Evolutionary conservation across 2,888 invertebrate species (phyloP), one percentile per base, ranked within the genome.

Genomic region (Proisotoma minuta): DNA sequence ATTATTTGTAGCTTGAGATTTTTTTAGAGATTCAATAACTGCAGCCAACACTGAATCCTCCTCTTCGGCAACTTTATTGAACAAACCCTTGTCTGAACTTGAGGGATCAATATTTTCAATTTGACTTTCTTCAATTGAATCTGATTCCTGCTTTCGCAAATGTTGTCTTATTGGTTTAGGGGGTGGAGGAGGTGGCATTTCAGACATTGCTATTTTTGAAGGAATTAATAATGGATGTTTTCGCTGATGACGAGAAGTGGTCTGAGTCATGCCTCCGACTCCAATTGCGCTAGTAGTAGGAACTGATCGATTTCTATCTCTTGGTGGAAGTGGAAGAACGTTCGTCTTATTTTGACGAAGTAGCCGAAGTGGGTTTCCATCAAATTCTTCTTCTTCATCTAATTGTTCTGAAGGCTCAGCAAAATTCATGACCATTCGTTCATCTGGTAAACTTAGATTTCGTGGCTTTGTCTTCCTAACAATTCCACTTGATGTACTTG

Each of bases 161-260:
- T 61, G 54, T 24, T 68, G 67, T 48, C 67, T 20, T 39, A 56
- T 57, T 4, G 73, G 73, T 58, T 70, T 69, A n/a, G 70, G 72
- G 10, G 71, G 72, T 12, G 71, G 71, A 1, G 66, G 59, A 15
- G 67, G 71, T 5, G 70, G 68, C 40, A 62, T 63, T 5, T 52
- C 57, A 34, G 60, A 57, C 2, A 59, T 53, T 12, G 57, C 57
- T 48, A 74, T 71, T 47, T 73, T 71, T n/a, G 73, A 83, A 2
- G 89, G 88, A 72, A 89, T 87, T 56, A 90, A 85, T 39, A 91
- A 79, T 0, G 91, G 90, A 80, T 90, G 87, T 76, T 89, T 91
- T 40, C 91, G 81, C 60, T 88, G 87, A 76, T 89, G 89, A 15
- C 89, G 81, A 0, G 85, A 59, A n/a, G 20, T 18, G 15, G 15